Conservation (phyloP, 2,797 vertebrate genomes). For the Neopelma chrysocephalum region DNA sequence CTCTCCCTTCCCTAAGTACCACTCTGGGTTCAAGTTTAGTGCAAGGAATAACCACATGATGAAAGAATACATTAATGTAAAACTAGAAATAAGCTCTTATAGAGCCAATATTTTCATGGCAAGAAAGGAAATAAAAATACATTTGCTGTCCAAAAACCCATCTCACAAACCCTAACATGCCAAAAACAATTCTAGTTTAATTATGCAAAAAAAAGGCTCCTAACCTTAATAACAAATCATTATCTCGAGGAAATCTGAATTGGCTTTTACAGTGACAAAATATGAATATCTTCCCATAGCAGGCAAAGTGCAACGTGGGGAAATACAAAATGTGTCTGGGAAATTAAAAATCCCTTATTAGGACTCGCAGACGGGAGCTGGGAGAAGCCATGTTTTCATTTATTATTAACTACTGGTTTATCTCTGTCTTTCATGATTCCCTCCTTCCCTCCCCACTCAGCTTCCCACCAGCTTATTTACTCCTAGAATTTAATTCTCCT, state of each 20-base stretch:
- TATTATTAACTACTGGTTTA: background rate
- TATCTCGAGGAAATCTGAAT: slow-evolving; percentile 6
- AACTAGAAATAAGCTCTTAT: background rate
- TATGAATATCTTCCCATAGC: background rate
- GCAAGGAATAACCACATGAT: background rate
- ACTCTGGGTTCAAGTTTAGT: background rate
- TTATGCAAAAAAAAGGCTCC: background rate
- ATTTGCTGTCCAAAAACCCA: background rate
- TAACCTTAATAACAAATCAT: slow-evolving; percentile 4
- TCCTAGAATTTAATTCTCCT: background rate
- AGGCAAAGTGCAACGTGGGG: background rate
- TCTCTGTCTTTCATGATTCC: background rate
- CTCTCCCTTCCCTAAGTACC: background rate
- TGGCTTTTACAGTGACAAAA: background rate
- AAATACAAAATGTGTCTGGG: background rate
- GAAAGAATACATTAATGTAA: background rate
- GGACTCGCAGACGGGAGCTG: background rate
- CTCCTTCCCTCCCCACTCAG: background rate
- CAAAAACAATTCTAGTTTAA: background rate
- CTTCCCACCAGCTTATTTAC: background rate
- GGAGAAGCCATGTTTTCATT: background rate
- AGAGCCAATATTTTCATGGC: background rate
- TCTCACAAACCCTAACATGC: background rate
- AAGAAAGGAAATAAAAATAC: background rate
- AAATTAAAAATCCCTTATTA: slow-evolving; percentile 30